phyloP scores from a whole-genome alignment of 2,797 vertebrate genomes.

The Chiroxiphia lanceolata region DNA sequence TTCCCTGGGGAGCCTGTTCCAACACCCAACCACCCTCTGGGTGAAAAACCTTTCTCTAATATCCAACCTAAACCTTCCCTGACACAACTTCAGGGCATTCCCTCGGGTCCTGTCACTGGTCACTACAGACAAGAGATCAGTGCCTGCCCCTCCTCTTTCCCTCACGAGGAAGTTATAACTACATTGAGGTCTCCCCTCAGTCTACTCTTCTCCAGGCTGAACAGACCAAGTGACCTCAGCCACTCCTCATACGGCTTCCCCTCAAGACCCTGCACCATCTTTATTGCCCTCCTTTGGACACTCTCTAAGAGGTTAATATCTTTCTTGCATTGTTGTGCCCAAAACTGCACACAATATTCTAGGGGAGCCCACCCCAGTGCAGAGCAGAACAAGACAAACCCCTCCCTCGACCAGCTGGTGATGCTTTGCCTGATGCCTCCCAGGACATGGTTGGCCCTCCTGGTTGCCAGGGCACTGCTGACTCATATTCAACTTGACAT shows the following conservation, averaged over 20 bases:
- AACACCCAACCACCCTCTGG: neutral
- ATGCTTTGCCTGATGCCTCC: neutral
- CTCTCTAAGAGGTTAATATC: neutral
- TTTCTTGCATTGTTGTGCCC: neutral
- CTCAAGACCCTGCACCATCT: neutral
- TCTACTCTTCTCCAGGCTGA: neutral
- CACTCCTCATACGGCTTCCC: neutral
- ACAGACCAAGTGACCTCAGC: neutral
- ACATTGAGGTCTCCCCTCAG: neutral
- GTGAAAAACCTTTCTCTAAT: neutral
- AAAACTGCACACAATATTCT: neutral
- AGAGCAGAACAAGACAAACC: neutral
- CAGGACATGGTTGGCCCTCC: neutral
- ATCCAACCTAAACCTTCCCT: neutral
- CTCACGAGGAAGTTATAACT: neutral
- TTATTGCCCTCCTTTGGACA: neutral
- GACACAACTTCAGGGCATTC: neutral
- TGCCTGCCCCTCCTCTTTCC: too few species aligned
- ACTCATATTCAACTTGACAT: neutral
- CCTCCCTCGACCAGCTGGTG: rapidly evolving
- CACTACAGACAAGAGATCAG: neutral
- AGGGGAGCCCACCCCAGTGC: neutral
- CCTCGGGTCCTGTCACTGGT: neutral
- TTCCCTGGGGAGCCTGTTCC: neutral
- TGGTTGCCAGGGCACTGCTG: neutral